Evolutionary conservation across 2,113 vertebrate genomes (phyloP).

Genomic region (Epinephelus cyanopodus): DNA sequence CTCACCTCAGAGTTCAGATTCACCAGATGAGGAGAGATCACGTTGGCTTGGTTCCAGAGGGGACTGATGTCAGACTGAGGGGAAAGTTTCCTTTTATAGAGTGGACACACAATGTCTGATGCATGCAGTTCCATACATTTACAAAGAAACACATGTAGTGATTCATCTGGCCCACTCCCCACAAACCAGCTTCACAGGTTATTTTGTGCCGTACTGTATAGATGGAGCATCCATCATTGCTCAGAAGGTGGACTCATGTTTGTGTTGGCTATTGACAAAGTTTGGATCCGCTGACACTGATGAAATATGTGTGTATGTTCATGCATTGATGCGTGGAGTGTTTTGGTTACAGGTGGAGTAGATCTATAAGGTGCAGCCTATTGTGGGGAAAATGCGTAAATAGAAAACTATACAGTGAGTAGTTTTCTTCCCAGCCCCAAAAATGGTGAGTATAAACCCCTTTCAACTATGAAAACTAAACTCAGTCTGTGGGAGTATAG

Average conservation of each 20-base stretch:
- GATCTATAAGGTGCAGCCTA: not conserved
- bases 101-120: not conserved
- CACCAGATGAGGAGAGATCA: constrained; percentile 30
- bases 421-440: not conserved
- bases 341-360: not conserved
- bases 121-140: not conserved
- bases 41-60: constrained; percentile 19
- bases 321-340: not conserved
- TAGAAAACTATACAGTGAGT: not conserved
- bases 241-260: not conserved
- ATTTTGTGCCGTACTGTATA: no score
- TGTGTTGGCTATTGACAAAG: not conserved
- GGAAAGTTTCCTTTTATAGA: constrained; percentile 49
- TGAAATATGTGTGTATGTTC: no score
- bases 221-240: not conserved
- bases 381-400: not conserved
- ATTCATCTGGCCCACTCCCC: not conserved
- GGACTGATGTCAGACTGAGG: constrained; percentile 33
- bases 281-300: no score
- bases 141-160: not conserved
- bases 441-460: not conserved
- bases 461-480: not conserved
- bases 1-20: constrained; percentile 51
- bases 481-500: no score
- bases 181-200: not conserved